These are phyloP conservation scores for Hephaestus fuliginosus DNA, from an alignment of 2,797 vertebrate species.

Conservation along the genomic window DNA sequence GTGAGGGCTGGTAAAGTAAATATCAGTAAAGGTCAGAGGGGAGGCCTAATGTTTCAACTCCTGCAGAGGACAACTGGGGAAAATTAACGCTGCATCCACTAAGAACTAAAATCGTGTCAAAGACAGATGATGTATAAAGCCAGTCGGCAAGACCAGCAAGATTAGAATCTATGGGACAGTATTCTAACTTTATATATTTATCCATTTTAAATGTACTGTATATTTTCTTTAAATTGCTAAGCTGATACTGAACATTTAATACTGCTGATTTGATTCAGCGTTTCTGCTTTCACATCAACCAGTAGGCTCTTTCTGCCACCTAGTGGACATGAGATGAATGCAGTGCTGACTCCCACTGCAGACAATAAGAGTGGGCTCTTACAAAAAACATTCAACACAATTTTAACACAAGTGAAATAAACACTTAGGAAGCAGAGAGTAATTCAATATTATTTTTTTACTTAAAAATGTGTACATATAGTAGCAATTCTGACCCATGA, in stretches of 20 bases:
- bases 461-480: conserved; percentile 73
- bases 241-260: not conserved
- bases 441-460: conserved; percentile 51
- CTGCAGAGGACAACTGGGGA: conserved; percentile 30
- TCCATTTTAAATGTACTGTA: not conserved
- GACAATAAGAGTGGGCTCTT: not conserved
- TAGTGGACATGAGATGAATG: conserved; percentile 45
- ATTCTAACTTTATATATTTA: not conserved
- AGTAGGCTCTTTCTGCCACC: conserved; percentile 64
- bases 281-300: not conserved
- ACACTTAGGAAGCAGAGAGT: not conserved
- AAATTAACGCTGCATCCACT: conserved; percentile 22
- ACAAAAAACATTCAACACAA: not conserved
- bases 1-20: not conserved
- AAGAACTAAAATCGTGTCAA: not conserved
- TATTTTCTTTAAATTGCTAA: not conserved
- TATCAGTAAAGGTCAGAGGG: conserved; percentile 48
- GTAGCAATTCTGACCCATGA: conserved; percentile 48
- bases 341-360: not conserved
- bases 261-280: not conserved
- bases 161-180: not conserved
- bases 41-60: conserved; percentile 31
- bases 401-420: not conserved
- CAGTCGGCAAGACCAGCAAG: no score
- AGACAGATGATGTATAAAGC: not conserved